Evolutionary conservation across 2,113 vertebrate genomes (phyloP), one percentile per base, ranked within the genome.

Genomic region (Tupaia tana): DNA sequence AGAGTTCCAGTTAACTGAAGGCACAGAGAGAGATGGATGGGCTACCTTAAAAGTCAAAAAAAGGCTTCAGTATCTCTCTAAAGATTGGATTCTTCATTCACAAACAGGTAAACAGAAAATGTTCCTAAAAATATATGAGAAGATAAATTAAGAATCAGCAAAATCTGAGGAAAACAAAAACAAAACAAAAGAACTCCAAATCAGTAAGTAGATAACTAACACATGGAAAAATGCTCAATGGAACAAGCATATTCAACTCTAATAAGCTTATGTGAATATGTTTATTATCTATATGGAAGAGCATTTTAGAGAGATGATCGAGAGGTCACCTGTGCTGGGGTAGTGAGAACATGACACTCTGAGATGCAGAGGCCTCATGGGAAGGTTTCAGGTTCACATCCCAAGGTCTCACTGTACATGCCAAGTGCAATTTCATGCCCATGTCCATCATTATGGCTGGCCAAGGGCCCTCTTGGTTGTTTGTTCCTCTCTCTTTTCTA

Each of bases 121-220:
- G 14, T 31, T 86, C 1, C 59, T 74, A 67, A 80, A 67, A 64
- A 86, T 43, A 95, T 54, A 24, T 20, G 25, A 86, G 61, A 54
- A 89, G 61, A 69, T 81, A 80, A 90, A 61, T 43, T 77, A 71
- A 52, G 25, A 83, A 91, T 70, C 24, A 75, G 2, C 63, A 96
- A 83, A 83, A 27, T 18, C 24, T 64, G n/a, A 71, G 12, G 20
- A 70, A 83, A 87, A 75, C 15, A 29, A 82, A 70, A 90, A 56
- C 43, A 2, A 8, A 52, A 90, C 73, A 63, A 83, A 77, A 80
- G 63, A 82, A 43, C 15, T 43, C n/a, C n/a, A 77, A 27, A 56
- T 77, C 34, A 77, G 56, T 77, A 93, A 52, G 25, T 14, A 91
- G 34, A 91, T 87, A 87, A 87, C n/a, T 52, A 91, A 70, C 18